Evolutionary conservation across 1,140 invertebrate genomes (phyloP), one percentile per base, ranked within the genome.

Genomic region (Riptortus pedestris): DNA sequence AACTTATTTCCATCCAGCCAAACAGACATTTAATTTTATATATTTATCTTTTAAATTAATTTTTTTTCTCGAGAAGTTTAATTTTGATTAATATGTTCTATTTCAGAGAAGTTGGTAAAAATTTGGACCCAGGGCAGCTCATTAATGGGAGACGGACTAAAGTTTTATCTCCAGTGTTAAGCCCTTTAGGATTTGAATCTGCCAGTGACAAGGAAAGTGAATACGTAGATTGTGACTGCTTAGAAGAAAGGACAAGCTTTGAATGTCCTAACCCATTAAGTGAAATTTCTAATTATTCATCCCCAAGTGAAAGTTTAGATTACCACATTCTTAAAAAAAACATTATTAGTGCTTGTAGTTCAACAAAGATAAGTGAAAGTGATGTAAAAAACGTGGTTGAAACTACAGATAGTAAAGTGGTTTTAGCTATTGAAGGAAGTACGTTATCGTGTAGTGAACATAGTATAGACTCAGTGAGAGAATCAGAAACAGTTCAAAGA

Each of bases 201-300:
- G 55, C 65, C 12, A 66, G 65, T 59, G 65, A 66, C 47, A 59
- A 60, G 20, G 65, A 66, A 45, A 66, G 65, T 31, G 65, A 66
- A 61, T 66, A 66, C 59, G 65, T 66, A 26, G 65, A 66, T 52
- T 66, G 65, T 52, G 65, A 66, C 45, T 66, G 62, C 28, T 4
- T 61, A 28, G 65, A 66, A 18, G 65, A 66, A 12, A 47, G 58
- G 27, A 64, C 43, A 59, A n/a, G 2, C 33, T 16, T 31, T 59
- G 5, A 14, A 31, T 59, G 27, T 20, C 57, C 57, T 24, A 16
- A 18, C 18, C 28, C 29, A 59, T 5, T 59, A 29, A 29, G 20
- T 16, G 57, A 59, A 29, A 16, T 59, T 27, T n/a, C 12, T 59
- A 55, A 55, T 38, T 38, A 7, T 38, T 38, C 31, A 38, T 38